Base-by-base conservation (phyloP, 92 coral and sea anemone species). In the Hydrozoanthus gracilis region DNA sequence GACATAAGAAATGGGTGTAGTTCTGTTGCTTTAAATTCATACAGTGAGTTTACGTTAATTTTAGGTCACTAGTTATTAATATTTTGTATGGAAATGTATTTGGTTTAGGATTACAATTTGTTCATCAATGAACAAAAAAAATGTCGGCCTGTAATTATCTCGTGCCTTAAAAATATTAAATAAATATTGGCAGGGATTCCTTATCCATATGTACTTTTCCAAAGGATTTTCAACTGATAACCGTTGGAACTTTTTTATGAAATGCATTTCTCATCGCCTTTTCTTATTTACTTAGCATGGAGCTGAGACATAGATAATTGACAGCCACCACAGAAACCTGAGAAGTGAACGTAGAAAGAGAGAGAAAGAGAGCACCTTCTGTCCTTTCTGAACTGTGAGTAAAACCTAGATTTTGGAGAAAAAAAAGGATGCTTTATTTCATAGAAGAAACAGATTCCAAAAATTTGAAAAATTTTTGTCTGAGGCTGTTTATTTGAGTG, bases 241-340 rank as follows among this genome's bases (percentile, higher is more conserved):
- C 72, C 13, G 17, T 35, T 47, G 46, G 66, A 35, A 2, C 3
- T 7, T 39, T 17, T 18, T 27, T 46, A 44, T 11, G 13, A 13
- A 64, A 4, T 20, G 48, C 47, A 17, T 15, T 80, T 80, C 85
- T 80, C 73, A 80, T 49, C n/a, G 45, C 15, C 48, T 65, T 48
- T 65, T 80, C 61, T 80, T 80, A 61, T 70, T 80, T 66, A 80
- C 74, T 49, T 65, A 80, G 85, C 74, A 49, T 6, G 60, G 74
- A 65, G 44, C 85, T 44, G 61, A 18, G 85, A 80, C 48, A 65
- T 64, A 80, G 66, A 55, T 80, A n/a, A 78, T 78, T 54, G 47
- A 55, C 39, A 64, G 64, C 85, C 48, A 11, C 20, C 3, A 44
- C 74, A 60, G 85, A 80, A 64, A 64, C 85, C 85, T 10, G 62